These are phyloP conservation scores for Chamaea fasciata DNA, from an alignment of 2,113 vertebrate species.

Conservation along the genomic window DNA sequence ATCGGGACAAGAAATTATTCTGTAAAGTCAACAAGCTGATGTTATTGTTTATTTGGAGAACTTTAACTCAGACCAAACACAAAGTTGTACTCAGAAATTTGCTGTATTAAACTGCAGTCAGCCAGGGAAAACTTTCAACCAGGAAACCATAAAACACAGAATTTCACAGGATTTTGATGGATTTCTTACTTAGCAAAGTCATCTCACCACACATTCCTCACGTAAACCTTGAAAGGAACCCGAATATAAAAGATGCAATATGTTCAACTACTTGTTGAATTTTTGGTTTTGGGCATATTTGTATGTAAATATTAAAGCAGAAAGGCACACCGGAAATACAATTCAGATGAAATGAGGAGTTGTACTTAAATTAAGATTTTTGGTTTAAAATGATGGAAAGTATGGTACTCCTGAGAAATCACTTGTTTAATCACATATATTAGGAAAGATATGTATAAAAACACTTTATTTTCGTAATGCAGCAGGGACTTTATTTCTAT, in stretches of 20 bases:
- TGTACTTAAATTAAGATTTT: neutral
- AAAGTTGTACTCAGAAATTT: neutral
- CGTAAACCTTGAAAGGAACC: neutral
- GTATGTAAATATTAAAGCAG: neutral
- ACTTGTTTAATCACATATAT: neutral
- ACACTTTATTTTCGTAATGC: neutral
- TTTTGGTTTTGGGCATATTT: neutral
- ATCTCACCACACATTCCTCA: neutral
- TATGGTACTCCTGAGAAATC: neutral
- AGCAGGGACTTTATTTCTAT: neutral
- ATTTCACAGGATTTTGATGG: neutral
- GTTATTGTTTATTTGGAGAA: conserved; percentile 23
- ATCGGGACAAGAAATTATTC: conserved; percentile 9
- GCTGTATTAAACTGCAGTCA: neutral
- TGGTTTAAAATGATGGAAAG: neutral
- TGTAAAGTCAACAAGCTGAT: neutral
- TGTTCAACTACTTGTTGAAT: neutral
- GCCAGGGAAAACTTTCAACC: neutral
- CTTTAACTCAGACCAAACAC: neutral
- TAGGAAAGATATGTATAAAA: neutral
- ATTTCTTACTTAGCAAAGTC: neutral
- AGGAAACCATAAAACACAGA: neutral
- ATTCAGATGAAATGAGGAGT: neutral
- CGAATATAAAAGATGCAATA: neutral
- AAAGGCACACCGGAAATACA: neutral